Evolutionary conservation across 2,113 vertebrate species (phyloP), one percentile per base, ranked within the genome.

Genomic region (Toxotes jaculatrix): DNA sequence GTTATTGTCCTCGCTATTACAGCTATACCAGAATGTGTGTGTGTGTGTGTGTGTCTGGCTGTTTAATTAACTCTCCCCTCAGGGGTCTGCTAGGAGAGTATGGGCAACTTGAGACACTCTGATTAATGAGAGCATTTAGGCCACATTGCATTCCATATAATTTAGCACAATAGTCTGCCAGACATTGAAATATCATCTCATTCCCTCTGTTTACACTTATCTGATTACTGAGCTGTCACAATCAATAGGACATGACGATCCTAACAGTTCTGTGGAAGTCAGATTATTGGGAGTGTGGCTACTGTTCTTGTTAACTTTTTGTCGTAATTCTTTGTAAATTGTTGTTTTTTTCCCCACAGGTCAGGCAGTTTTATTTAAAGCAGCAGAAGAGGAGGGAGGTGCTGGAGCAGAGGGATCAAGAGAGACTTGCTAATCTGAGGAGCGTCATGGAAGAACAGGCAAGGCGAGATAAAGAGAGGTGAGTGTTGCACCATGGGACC

Each of bases 401-500:
- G 65, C 91, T 95, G 87, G 95, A 96, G 92, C 88, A 85, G 85
- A 95, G 93, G 83, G 95, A 97, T 76, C 93, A 96, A 70, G 88
- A 79, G 47, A 93, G 80, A 78, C 93, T 99, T 40, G 93, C 95
- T 63, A 90, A 96, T 91, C 74, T 98, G 78, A 97, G 96, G 89
- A 93, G 93, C 82, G 53, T 95, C 83, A 96, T 97, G 95, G 95
- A 95, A 78, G 94, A 97, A 51, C 97, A 97, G 92, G 95, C 96
- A 4, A 82, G 87, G 88, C 96, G 91, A 94, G 97, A 98, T 92
- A 95, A 89, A 93, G 94, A 97, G 92, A 95, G 97, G 98, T 98
- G 94, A 93, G 84, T 17, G 23, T 42, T 74, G 65, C 65, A 68
- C 19, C 31, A 34, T 53, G 36, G 73, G 79, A 79, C 40, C 8